phyloP scores from a whole-genome alignment of 2,113 vertebrate genomes.

The Falco punctatus region DNA sequence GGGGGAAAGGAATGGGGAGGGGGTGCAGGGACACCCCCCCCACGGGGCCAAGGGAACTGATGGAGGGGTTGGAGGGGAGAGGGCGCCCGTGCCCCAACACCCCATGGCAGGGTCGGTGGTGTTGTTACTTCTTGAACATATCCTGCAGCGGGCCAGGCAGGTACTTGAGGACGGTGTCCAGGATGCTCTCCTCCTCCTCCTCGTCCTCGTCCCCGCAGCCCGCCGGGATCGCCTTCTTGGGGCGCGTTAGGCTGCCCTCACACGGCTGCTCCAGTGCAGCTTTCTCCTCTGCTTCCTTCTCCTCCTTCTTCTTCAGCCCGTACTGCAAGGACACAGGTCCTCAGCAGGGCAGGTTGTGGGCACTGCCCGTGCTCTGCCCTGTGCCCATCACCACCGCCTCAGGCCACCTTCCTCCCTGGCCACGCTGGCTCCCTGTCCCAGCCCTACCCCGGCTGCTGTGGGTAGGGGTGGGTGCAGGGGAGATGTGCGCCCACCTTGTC shows the following conservation, averaged over 20 bases:
- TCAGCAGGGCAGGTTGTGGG: neutral
- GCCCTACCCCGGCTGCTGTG: neutral
- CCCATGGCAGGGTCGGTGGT: slow-evolving; percentile 46
- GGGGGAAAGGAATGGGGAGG: neutral
- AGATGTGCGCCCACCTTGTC: slow-evolving; percentile 86
- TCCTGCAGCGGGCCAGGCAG: slow-evolving; percentile 96
- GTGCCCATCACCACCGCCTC: neutral
- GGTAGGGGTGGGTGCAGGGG: neutral
- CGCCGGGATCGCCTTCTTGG: slow-evolving; percentile 94
- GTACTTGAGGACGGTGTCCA: slow-evolving; percentile 98
- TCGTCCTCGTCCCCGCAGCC: slow-evolving; percentile 95
- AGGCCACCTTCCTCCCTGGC: neutral
- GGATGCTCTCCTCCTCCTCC: slow-evolving; percentile 95
- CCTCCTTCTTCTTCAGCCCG: slow-evolving; percentile 98
- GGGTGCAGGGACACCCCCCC: neutral
- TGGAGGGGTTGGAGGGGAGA: neutral
- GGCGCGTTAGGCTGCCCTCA: slow-evolving; percentile 94
- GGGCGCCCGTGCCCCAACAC: slow-evolving; percentile 66
- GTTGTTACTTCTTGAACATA: slow-evolving; percentile 97
- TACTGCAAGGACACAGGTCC: slow-evolving; percentile 77
- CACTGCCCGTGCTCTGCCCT: neutral
- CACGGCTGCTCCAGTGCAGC: slow-evolving; percentile 96
- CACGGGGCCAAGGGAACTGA: neutral
- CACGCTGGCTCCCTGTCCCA: neutral
- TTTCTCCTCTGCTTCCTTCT: slow-evolving; percentile 97